Evolutionary conservation across 2,888 invertebrate species (phyloP), one percentile per base, ranked within the genome.

Genomic region (Limnephilus rhombicus): DNA sequence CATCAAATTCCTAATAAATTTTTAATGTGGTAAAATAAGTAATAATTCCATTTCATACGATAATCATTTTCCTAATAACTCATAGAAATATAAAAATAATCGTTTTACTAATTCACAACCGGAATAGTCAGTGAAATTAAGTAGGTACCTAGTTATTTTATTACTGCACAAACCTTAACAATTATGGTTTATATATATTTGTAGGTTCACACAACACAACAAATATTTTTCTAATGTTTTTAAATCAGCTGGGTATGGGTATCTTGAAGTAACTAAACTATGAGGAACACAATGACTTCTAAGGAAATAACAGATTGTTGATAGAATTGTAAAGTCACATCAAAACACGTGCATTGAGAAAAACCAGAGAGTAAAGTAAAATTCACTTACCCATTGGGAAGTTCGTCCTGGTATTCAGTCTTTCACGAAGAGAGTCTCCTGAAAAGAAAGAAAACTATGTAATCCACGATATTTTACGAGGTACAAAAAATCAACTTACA

Each of bases 311-410:
- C 53, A 4, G 53, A 53, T 53, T 53, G 53, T 13, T 53, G 53
- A 53, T 49, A 15, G 49, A 49, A 15, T 12, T 49, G 49, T 15
- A 12, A 41, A 41, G 41, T 41, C 41, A 41, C 41, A 12, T 41
- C 41, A 41, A 41, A 11, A 41, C 41, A 41, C 49, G 49, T 15
- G 3, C 18, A 18, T 53, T 18, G 4, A 68, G 18, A 68, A 18
- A 68, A 68, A 68, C 0, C 24, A 53, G 18, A 68, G 53, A 68
- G 2, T 18, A 18, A 68, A 18, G 1, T 3, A 68, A 68, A 68
- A 68, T 68, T 82, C 13, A 34, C 82, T 31, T 82, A 82, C 82
- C 82, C 82, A 82, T 82, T 82, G 82, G 11, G 82, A 82, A 24
- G 31, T 29, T 29, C 29, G 31, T 82, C 29, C 7, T 24, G 53